Evolutionary conservation across 2,797 vertebrate species (phyloP).

Genomic region (Molossus alvarezi): DNA sequence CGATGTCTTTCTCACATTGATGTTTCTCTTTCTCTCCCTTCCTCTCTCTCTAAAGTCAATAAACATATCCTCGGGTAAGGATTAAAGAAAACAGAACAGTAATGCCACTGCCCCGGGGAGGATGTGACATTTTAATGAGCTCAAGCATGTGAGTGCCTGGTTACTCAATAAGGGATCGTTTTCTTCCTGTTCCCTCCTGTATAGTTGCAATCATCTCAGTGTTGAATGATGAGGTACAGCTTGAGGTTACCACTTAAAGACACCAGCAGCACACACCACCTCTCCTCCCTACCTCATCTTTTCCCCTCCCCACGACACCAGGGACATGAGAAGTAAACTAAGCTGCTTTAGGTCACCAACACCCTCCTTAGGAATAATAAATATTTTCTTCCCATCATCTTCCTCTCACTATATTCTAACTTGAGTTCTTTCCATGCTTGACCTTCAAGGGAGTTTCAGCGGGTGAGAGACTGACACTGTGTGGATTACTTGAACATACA

Average conservation of each 20-base stretch:
- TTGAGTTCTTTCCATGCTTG: constrained; percentile 43
- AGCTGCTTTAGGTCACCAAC: constrained; percentile 10
- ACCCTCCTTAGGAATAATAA: constrained; percentile 55
- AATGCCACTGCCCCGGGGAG: background rate
- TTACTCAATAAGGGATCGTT: background rate
- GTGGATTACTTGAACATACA: background rate
- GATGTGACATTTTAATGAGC: background rate
- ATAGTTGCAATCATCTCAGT: background rate
- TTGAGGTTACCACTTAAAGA: background rate
- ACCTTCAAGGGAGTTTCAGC: background rate
- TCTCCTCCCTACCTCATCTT: background rate
- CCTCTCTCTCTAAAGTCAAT: background rate
- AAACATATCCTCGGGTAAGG: background rate
- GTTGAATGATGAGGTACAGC: background rate
- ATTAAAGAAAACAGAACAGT: background rate
- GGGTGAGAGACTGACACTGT: background rate
- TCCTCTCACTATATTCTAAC: constrained; percentile 24
- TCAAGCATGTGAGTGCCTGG: background rate
- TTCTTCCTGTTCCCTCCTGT: background rate
- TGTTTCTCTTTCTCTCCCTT: background rate
- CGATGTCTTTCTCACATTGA: background rate
- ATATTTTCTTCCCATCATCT: constrained; percentile 58
- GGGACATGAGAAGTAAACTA: constrained; percentile 26
- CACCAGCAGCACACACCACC: rapidly evolving
- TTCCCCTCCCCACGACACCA: background rate